Conservation (phyloP, 2,888 invertebrate species). For the Macaria liturata region DNA sequence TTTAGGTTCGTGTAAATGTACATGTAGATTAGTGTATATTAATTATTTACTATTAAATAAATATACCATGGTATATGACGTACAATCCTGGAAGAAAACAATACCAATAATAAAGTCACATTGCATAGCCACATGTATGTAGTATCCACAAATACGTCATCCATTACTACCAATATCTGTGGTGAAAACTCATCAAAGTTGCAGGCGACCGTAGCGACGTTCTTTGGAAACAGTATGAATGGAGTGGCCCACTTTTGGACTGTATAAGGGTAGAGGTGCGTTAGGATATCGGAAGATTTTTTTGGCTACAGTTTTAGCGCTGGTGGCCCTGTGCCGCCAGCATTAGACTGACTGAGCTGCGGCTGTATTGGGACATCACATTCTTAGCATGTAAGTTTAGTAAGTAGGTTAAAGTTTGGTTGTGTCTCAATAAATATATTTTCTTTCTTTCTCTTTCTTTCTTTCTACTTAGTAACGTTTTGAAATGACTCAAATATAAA, state of each 20-base stretch:
- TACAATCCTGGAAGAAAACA: too few relatives aligned
- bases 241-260: constrained; percentile 41
- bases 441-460: not conserved
- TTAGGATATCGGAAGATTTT: not conserved
- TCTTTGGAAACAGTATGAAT: constrained; percentile 43
- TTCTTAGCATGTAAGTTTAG: too few relatives aligned
- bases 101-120: too few relatives aligned
- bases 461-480: not conserved
- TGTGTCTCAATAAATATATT: too few relatives aligned
- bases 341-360: not conserved
- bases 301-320: not conserved
- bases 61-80: too few relatives aligned
- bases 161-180: too few relatives aligned
- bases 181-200: constrained; percentile 40
- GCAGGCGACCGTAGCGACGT: constrained; percentile 34
- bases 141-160: too few relatives aligned
- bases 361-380: not conserved
- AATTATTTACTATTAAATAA: too few relatives aligned
- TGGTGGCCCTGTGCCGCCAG: not conserved
- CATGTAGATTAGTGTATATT: too few relatives aligned
- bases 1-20: too few relatives aligned
- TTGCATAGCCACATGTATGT: too few relatives aligned
- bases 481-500: not conserved
- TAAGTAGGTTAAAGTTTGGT: too few relatives aligned
- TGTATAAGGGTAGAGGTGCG: constrained; percentile 10